Evolutionary conservation across 2,797 vertebrate genomes (phyloP).

Genomic region (Rhynchonycteris naso): DNA sequence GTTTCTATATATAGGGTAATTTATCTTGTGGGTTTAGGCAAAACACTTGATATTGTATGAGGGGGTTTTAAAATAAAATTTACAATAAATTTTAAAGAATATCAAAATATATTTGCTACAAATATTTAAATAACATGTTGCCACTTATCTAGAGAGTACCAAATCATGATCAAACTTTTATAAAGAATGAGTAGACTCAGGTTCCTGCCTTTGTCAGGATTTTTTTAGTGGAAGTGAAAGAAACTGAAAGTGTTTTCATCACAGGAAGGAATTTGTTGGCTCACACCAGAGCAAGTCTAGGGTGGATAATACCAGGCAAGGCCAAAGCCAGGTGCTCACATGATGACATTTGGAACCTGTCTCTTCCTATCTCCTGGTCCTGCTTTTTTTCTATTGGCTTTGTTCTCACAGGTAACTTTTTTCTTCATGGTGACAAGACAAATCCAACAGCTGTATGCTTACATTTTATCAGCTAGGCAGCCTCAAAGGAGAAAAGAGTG

Average conservation of each 20-base stretch:
- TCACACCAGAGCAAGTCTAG: neutral
- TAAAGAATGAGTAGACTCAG: neutral
- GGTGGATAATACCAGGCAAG: neutral
- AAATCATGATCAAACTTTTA: neutral
- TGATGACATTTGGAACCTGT: neutral
- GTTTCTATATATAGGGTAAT: neutral
- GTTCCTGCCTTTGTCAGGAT: neutral
- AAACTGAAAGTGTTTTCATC: neutral
- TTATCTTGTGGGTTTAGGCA: neutral
- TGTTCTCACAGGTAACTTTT: neutral
- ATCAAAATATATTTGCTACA: neutral
- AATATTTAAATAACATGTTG: neutral
- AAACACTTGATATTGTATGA: neutral
- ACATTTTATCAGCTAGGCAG: neutral
- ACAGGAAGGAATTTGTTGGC: neutral
- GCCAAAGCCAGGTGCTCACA: neutral
- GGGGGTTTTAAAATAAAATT: neutral
- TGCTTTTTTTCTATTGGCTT: neutral
- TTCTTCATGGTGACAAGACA: neutral
- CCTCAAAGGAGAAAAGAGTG: neutral
- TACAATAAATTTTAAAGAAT: neutral
- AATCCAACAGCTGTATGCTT: neutral
- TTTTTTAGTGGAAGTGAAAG: neutral
- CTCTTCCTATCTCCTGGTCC: neutral
- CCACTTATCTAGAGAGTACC: neutral